Conservation (phyloP, 2,888 invertebrate genomes). For the Pammene fasciana region DNA sequence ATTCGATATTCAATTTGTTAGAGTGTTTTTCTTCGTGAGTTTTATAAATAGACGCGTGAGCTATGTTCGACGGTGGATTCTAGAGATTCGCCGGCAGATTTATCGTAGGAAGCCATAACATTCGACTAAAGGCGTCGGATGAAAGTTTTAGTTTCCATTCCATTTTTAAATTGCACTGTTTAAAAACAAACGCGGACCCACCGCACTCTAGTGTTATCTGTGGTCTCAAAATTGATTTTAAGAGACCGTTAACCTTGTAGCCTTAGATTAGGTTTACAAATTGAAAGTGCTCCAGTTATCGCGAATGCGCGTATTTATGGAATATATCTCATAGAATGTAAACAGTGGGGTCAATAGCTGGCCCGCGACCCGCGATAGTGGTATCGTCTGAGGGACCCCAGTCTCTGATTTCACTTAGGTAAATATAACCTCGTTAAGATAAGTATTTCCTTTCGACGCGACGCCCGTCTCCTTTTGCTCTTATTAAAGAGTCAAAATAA, state of each 20-base stretch:
- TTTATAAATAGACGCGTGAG: conserved; percentile 72
- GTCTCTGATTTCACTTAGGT: conserved; percentile 75
- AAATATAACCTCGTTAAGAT: conserved; percentile 79
- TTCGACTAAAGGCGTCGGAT: conserved; percentile 71
- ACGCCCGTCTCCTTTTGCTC: conserved; percentile 68
- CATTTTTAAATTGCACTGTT: conserved; percentile 72
- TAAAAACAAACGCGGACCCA: conserved; percentile 51
- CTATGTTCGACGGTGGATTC: conserved; percentile 68
- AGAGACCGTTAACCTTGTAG: conserved; percentile 70
- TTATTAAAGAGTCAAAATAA: conserved; percentile 70
- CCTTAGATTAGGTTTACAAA: conserved; percentile 71
- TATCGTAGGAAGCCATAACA: conserved; percentile 73
- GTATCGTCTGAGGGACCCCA: conserved; percentile 76
- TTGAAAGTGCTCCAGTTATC: conserved; percentile 67
- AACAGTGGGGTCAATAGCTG: conserved; percentile 80
- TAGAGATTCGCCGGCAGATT: conserved; percentile 77
- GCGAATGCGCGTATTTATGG: conserved; percentile 64
- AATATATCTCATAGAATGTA: conserved; percentile 65
- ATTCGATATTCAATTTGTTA: conserved; percentile 60
- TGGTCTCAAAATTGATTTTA: conserved; percentile 71
- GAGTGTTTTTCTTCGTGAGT: conserved; percentile 68
- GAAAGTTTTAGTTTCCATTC: conserved; percentile 76
- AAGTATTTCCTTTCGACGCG: conserved; percentile 77
- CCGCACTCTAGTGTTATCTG: conserved; percentile 24
- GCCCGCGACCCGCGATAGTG: conserved; percentile 76